These are phyloP conservation scores for Melanotus villosus DNA, from an alignment of 2,888 invertebrate genomes.

Conservation along the genomic window DNA sequence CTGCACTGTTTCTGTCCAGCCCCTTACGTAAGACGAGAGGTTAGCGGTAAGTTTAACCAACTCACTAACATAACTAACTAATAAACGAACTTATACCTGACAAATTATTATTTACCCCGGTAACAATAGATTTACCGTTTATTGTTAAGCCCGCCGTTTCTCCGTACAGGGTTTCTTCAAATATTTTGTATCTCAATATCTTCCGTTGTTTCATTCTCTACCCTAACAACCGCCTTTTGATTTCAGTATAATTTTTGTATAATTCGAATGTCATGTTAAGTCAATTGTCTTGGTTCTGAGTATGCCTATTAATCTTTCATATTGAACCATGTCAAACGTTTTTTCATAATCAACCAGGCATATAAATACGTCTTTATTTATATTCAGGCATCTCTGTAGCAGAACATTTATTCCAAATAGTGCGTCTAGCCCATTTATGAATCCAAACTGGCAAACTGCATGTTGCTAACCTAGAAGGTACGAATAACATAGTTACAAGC, in stretches of 20 bases:
- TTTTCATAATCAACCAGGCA: not conserved
- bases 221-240: not conserved
- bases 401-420: not conserved
- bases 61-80: too few relatives aligned
- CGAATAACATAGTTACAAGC: too few relatives aligned
- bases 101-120: too few relatives aligned
- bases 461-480: not conserved
- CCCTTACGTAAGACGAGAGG: too few relatives aligned
- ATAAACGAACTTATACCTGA: too few relatives aligned
- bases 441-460: not conserved
- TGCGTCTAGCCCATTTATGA: not conserved
- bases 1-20: too few relatives aligned
- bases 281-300: not conserved
- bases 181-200: too few relatives aligned
- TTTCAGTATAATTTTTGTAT: not conserved
- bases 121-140: too few relatives aligned
- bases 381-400: not conserved
- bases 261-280: not conserved
- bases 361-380: not conserved
- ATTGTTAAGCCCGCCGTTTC: too few relatives aligned
- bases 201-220: not conserved
- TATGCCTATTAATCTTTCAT: too few relatives aligned
- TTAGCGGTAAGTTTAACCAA: too few relatives aligned
- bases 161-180: too few relatives aligned
- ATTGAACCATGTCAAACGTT: not conserved